Conservation (phyloP, 35 echinoderm and acorn worm species). For the Stichopus chloronotus region DNA sequence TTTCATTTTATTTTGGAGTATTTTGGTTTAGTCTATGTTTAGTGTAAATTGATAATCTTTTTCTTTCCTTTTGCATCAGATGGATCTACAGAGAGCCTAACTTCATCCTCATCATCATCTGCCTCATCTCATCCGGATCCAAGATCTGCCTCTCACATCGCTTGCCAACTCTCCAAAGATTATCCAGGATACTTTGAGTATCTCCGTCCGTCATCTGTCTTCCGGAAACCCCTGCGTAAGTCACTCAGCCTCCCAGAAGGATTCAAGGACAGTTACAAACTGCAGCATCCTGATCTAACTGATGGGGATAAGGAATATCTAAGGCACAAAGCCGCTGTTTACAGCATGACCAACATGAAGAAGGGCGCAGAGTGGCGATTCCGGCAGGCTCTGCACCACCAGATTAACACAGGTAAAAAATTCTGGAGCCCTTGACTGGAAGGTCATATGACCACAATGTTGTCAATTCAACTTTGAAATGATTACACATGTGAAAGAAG, state of each 20-base stretch:
- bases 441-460: no score
- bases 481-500: no score
- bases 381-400: conserved; percentile 73
- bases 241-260: conserved; percentile 63
- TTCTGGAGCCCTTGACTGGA: background rate
- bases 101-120: conserved; percentile 2
- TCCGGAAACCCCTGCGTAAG: conserved; percentile 67
- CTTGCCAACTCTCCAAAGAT: conserved; percentile 77
- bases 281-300: conserved; percentile 83
- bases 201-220: conserved; percentile 67
- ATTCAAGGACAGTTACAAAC: conserved; percentile 79
- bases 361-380: conserved; percentile 75
- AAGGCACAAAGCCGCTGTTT: conserved; percentile 86
- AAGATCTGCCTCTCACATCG: conserved; percentile 29
- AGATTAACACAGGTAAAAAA: conserved; percentile 79
- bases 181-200: conserved; percentile 80
- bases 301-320: conserved; percentile 85
- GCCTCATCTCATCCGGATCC: background rate
- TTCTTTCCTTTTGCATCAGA: background rate
- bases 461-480: no score
- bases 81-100: conserved; percentile 16
- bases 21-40: no score
- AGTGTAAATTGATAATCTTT: no score
- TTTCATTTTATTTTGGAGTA: no score
- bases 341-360: conserved; percentile 92